Percentiles rank a stretch among this genome's conserved stretches.
Evolutionary conservation across 2,888 invertebrate species (phyloP).

Genomic region (Plemyria rubiginata): DNA sequence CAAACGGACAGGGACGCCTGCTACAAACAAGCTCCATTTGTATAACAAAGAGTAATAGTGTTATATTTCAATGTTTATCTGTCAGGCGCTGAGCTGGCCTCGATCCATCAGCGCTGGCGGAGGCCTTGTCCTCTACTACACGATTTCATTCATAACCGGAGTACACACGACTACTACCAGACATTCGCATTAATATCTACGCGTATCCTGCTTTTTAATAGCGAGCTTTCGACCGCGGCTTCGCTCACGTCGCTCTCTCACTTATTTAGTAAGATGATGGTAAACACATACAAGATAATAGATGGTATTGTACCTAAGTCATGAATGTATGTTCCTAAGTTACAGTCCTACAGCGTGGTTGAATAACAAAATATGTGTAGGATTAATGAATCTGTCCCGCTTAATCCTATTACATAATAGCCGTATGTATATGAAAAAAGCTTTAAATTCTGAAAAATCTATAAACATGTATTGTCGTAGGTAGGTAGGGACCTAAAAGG

Average conservation of each 20-base stretch:
- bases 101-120: constrained; percentile 40
- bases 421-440: too few species aligned
- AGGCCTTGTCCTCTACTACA: constrained; percentile 44
- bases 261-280: too few species aligned
- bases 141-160: constrained; percentile 45
- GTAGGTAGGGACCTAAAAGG: too few species aligned
- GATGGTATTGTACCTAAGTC: too few species aligned
- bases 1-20: constrained; percentile 26
- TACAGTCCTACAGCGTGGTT: too few species aligned
- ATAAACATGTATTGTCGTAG: too few species aligned
- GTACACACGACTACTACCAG: constrained; percentile 26
- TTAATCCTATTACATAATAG: too few species aligned
- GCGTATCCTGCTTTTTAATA: constrained; percentile 16
- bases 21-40: constrained; percentile 20
- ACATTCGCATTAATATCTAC: constrained; percentile 26
- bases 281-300: too few species aligned
- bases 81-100: constrained; percentile 36
- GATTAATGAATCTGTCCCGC: too few species aligned
- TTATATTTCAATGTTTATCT: constrained; percentile 38
- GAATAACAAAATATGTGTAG: too few species aligned
- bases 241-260: background rate
- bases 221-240: background rate
- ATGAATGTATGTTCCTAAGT: too few species aligned
- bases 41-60: constrained; percentile 35
- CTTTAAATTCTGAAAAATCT: too few species aligned